Percentiles rank a stretch among this genome's conserved stretches.
phyloP scores from a whole-genome alignment of 92 coral and sea anemone species.

The Heteractis magnifica region DNA sequence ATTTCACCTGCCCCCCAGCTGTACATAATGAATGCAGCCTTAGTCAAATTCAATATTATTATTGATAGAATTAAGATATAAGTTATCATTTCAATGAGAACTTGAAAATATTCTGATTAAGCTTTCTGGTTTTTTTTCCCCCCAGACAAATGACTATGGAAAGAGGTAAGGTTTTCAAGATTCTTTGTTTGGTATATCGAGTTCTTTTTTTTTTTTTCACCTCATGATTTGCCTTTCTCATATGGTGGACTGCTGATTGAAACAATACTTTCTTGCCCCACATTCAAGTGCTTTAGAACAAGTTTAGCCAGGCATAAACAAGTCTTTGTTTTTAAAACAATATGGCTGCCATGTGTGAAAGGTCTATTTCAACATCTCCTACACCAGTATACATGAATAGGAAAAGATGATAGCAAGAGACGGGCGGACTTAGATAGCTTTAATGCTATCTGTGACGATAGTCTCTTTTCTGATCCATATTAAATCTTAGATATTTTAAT shows the following conservation, averaged over 20 bases:
- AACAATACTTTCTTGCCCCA: no score
- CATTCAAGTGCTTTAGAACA: no score
- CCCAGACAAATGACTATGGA: slow-evolving; percentile 7
- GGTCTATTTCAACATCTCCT: no score
- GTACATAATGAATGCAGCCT: no score
- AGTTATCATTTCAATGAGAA: no score
- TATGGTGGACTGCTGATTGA: no score
- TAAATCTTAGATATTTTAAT: not conserved
- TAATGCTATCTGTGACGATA: slow-evolving; percentile 43
- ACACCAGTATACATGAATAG: not conserved
- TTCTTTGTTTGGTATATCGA: not conserved
- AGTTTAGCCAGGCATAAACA: no score
- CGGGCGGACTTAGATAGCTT: slow-evolving; percentile 81
- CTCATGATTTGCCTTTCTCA: not conserved
- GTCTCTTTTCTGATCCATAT: slow-evolving; percentile 65
- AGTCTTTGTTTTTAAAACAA: not conserved
- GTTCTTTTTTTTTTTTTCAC: not conserved
- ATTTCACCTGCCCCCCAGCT: no score
- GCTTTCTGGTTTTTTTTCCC: not conserved
- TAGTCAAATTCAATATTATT: no score
- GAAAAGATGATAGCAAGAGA: slow-evolving; percentile 64
- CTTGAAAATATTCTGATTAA: not conserved
- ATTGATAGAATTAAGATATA: no score
- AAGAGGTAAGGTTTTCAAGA: slow-evolving; percentile 17
- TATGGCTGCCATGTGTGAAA: no score